phyloP scores from a whole-genome alignment of 2,113 vertebrate species.

The Myotis lucifugus region DNA sequence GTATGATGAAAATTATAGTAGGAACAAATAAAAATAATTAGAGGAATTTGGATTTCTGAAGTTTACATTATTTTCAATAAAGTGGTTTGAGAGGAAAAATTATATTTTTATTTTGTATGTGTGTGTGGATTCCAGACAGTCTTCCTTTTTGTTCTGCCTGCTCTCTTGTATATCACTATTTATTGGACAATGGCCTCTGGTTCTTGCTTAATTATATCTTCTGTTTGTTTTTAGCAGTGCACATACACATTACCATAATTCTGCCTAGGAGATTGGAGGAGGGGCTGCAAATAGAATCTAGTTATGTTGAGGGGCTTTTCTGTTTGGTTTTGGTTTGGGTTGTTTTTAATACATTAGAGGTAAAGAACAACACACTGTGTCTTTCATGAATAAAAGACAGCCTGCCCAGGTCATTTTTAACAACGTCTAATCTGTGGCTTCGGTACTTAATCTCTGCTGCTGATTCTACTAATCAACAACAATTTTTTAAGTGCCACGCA shows the following conservation, averaged over 20 bases:
- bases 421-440: conserved; percentile 55
- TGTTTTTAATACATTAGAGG: not conserved
- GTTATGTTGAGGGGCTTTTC: not conserved
- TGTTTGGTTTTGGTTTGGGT: no score
- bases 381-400: not conserved
- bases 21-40: not conserved
- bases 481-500: conserved; percentile 50
- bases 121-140: not conserved
- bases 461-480: conserved; percentile 47
- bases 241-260: not conserved
- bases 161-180: not conserved
- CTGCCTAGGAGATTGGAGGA: not conserved
- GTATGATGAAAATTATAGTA: not conserved
- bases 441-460: conserved; percentile 50
- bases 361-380: not conserved
- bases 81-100: not conserved
- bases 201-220: not conserved
- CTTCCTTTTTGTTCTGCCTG: not conserved
- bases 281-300: not conserved
- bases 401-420: not conserved
- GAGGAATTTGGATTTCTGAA: not conserved
- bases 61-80: not conserved
- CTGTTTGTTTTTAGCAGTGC: not conserved
- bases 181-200: not conserved
- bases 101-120: not conserved